These are phyloP conservation scores for Folsomia manolachei DNA, from an alignment of 2,888 invertebrate species.

Conservation along the genomic window DNA sequence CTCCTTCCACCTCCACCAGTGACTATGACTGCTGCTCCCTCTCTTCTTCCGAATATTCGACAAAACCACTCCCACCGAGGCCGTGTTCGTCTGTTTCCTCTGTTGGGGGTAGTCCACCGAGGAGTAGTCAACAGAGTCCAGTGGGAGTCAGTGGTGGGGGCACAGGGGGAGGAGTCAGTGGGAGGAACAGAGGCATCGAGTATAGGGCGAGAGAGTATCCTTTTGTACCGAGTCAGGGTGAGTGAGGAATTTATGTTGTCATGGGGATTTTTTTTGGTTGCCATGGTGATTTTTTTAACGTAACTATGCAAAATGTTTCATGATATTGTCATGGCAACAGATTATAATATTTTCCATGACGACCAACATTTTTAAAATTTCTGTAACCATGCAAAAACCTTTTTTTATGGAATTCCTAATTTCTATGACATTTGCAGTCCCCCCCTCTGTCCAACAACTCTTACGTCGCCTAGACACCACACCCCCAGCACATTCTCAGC, in stretches of 20 bases:
- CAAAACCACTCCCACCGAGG: background rate
- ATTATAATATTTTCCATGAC: background rate
- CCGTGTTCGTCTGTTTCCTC: background rate
- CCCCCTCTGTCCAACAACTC: slow-evolving; percentile 67
- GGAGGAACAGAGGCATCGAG: slow-evolving; percentile 36
- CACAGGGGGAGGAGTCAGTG: background rate
- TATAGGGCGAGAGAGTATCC: slow-evolving; percentile 54
- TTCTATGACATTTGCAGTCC: slow-evolving; percentile 58
- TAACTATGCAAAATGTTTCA: too few relatives aligned
- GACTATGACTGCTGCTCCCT: background rate
- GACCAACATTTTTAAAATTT: background rate
- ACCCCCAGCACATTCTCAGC: slow-evolving; percentile 62
- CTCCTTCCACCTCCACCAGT: slow-evolving; percentile 44
- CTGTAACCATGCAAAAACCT: background rate
- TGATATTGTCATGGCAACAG: too few relatives aligned
- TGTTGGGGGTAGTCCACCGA: background rate
- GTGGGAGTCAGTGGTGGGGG: background rate
- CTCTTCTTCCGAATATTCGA: background rate
- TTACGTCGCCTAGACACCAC: slow-evolving; percentile 66
- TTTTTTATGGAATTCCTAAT: too few relatives aligned
- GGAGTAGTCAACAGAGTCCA: slow-evolving; percentile 9
- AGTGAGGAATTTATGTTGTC: too few relatives aligned
- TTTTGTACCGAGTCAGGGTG: slow-evolving; percentile 54
- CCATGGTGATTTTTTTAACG: too few relatives aligned
- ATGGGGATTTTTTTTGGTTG: too few relatives aligned